Base-by-base conservation (phyloP, 1,140 invertebrate species). In the Papilio machaon region DNA sequence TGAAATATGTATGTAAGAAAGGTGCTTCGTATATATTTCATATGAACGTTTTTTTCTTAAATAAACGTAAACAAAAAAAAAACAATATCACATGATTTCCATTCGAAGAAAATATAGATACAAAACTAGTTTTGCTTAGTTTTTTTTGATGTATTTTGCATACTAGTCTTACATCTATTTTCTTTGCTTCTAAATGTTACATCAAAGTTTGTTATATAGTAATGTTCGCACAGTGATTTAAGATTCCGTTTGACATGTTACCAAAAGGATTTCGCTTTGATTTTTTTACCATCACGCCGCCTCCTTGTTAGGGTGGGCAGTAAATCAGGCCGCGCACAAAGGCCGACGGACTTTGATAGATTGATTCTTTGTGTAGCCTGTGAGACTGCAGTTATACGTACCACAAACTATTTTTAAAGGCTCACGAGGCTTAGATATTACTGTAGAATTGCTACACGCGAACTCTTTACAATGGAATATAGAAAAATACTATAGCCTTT, bases 251-350 rank as follows among this genome's bases (percentile, higher is more conserved):
- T 70, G 64, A 70, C 64, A 70, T 70, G 52, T 64, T 38, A 35
- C 64, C 30, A 70, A 70, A 70, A 13, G 64, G 30, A 38, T 70
- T 17, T 19, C 60, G 60, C 64, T 70, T 82, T 73, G 49, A 15
- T 80, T 76, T 70, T 67, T 70, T 70, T 49, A 76, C 3, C 47
- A 76, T 76, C 43, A 76, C 47, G 47, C 74, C 46, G 47, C 47
- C 74, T 76, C n/a, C 10, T 19, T 23, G 17, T 23, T 47, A 47
- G 46, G 74, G 74, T 30, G 43, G 43, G 81, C 84, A 84, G 88
- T 89, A 88, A 88, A 89, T 89, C 88, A 89, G 84, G 82, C 79
- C 82, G 38, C 73, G 82, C 80, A 87, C 86, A 87, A 89, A 85
- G 83, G 85, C 82, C 74, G 79, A 77, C 54, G 74, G 88, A 89